Base-by-base conservation (phyloP, 2,888 invertebrate genomes). In the Drosophila vallismaia region DNA sequence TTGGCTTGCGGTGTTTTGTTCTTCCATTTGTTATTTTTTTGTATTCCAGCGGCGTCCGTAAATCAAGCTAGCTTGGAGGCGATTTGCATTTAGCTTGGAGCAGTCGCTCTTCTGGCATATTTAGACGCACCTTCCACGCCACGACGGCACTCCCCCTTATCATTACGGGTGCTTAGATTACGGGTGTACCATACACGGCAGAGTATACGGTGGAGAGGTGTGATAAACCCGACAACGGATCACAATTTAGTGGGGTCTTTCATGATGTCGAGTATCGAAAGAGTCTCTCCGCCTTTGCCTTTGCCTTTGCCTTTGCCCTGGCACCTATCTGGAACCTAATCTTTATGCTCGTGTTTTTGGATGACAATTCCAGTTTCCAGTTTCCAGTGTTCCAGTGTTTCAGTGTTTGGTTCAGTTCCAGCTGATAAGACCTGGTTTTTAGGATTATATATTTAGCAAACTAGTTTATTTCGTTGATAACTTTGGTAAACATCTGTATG, bases 51-150 rank as follows among this genome's bases (percentile, higher is more conserved):
- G 71, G 71, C 79, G 76, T 77, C 24, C 71, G 76, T 80, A 80
- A 81, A 85, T 79, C 62, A 79, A 59, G 55, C 59, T 53, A 63
- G 60, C 62, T 40, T 26, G 40, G 60, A 48, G 60, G 48, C 66
- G 44, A 84, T 84, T 85, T 85, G 81, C 85, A 81, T 78, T 80
- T 44, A 12, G n/a, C 33, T n/a, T 12, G n/a, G 31, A n/a, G n/a
- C n/a, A n/a, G n/a, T n/a, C 1, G 19, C 14, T 12, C 40, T 40
- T 7, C 40, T 40, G 14, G 14, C 12, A 29, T 28, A 48, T 14
- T 24, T 54, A 63, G 74, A 51, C 51, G 74, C 70, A 54, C 62
- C 70, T 63, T 64, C 66, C 63, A 49, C 51, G 33, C 31, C 49
- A 42, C 48, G 42, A 9, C 19, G 66, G 29, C 64, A 64, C 64